phyloP scores from a whole-genome alignment of 2,797 vertebrate species.

The Mus minutoides region DNA sequence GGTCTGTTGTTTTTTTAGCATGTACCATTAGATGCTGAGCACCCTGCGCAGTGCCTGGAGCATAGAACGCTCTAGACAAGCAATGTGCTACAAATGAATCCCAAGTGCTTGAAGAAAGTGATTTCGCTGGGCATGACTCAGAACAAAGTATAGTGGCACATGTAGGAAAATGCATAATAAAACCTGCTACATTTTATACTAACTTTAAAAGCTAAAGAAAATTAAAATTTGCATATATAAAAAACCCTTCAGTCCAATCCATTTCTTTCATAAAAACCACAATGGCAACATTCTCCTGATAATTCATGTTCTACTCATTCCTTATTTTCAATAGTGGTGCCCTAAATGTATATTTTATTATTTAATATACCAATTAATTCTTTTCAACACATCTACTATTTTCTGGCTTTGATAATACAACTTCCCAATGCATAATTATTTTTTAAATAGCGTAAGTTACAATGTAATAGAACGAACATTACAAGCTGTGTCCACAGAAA shows the following conservation, averaged over 20 bases:
- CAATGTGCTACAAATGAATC: conserved; percentile 15
- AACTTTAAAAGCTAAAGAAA: neutral
- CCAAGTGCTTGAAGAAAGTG: conserved; percentile 50
- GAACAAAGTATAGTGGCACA: neutral
- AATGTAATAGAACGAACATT: neutral
- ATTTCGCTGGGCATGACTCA: conserved; percentile 2
- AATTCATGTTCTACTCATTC: neutral
- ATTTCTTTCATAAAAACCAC: neutral
- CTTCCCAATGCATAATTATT: neutral
- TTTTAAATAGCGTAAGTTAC: neutral
- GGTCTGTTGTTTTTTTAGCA: neutral
- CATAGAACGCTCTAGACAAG: neutral
- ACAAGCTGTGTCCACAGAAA: neutral
- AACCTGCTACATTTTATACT: neutral
- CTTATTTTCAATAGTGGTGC: neutral
- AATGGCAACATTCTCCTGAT: neutral
- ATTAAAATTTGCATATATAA: neutral
- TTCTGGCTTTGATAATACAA: neutral
- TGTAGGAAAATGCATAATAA: neutral
- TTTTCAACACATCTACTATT: neutral
- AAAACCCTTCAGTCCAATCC: neutral
- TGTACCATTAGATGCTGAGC: neutral
- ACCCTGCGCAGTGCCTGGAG: neutral
- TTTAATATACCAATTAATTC: neutral
- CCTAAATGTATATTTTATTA: neutral